Percentiles rank a stretch among this genome's conserved stretches.
These are phyloP conservation scores for Delphinus delphis DNA, from an alignment of 2,113 vertebrate genomes.

Conservation along the genomic window DNA sequence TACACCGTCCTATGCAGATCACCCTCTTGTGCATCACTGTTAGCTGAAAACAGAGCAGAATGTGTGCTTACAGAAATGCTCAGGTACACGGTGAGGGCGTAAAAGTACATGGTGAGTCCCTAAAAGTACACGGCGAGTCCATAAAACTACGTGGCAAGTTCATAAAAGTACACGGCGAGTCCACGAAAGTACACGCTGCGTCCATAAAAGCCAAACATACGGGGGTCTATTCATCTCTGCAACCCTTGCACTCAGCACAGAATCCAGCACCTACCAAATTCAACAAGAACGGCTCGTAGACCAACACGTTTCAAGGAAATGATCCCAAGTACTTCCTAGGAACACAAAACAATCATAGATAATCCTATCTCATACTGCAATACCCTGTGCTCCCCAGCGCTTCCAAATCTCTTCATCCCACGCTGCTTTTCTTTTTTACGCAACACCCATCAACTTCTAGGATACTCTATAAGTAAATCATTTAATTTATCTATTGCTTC, in stretches of 20 bases:
- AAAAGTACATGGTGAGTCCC: neutral
- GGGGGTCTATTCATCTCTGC: neutral
- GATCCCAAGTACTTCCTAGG: neutral
- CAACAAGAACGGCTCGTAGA: neutral
- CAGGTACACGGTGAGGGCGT: too few relatives aligned
- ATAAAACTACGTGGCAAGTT: too few relatives aligned
- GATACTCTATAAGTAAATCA: too few relatives aligned
- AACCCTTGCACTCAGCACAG: too few relatives aligned
- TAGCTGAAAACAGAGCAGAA: neutral
- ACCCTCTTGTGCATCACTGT: neutral
- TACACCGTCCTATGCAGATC: neutral
- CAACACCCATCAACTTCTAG: too few relatives aligned
- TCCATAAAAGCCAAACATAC: neutral
- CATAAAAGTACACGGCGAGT: too few relatives aligned
- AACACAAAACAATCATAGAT: neutral
- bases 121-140: too few relatives aligned
- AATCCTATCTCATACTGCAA: too few relatives aligned
- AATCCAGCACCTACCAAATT: too few relatives aligned
- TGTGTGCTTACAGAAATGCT: neutral
- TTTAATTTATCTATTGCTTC: neutral
- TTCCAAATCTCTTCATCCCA: too few relatives aligned
- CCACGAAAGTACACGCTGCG: neutral
- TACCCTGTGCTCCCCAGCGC: rapidly evolving
- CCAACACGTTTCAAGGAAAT: neutral
- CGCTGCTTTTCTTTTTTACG: neutral